Base-by-base conservation (phyloP, 1,140 invertebrate genomes). In the Drosophila mayri region DNA sequence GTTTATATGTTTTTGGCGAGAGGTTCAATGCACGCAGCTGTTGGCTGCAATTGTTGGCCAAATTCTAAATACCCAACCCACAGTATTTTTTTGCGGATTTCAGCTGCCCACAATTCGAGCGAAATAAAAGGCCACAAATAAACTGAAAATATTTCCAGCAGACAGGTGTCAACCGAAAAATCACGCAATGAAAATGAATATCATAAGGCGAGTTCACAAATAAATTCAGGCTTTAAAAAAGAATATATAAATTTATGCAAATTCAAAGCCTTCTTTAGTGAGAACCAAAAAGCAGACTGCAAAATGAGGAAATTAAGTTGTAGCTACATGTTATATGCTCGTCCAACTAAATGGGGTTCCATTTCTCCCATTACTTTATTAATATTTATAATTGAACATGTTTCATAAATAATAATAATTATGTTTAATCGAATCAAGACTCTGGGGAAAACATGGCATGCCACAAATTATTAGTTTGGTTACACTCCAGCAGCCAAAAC, bases 401-500 rank as follows among this genome's bases (percentile, higher is more conserved):
- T 64, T 75, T 75, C 35, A 47, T 49, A 63, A 49, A 41, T 74
- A 64, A 62, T 54, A 62, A 37, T 75, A 64, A 54, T 46, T 74
- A 52, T 41, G 62, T 62, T 73, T 35, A 38, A 46, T 30, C 28
- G 30, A 44, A 70, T 70, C 66, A 44, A 66, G 38, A 50, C 20
- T 35, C 20, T 7, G 57, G 28, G 41, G n/a, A 55, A 62, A 65
- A 66, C 73, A 76, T 76, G 52, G 70, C 70, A 75, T 71, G 72
- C 70, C 37, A 14, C 30, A 75, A 54, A 58, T 75, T 64, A 57
- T 75, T 50, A 41, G 38, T 73, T 75, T 22, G 71, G 73, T 76
- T 75, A 76, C 73, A 76, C 40, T 76, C 73, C 74, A 76, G 74
- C 74, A 76, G 74, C 62, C 73, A 76, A 76, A 66, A 75, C n/a